Conservation (phyloP, 2,797 vertebrate species). For the Bradypodion ventrale region DNA sequence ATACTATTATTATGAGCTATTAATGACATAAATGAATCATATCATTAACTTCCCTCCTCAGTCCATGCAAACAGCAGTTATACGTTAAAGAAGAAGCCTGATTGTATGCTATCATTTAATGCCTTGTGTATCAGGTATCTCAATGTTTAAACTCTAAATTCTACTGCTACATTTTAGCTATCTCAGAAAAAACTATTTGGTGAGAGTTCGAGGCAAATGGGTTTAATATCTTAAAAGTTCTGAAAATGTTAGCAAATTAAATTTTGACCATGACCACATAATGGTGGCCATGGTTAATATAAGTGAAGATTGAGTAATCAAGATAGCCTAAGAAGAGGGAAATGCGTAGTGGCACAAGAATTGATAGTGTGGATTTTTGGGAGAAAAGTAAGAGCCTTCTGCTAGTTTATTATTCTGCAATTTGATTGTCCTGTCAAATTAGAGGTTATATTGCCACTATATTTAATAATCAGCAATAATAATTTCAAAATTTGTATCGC, state of each 20-base stretch:
- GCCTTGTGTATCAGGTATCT: not conserved
- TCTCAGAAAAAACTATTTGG: constrained; percentile 10
- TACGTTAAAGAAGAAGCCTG: not conserved
- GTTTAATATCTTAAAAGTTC: not conserved
- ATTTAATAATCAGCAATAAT: not conserved
- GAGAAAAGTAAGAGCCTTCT: constrained; percentile 4
- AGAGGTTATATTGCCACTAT: not conserved
- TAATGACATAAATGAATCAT: too few relatives aligned
- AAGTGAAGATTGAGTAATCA: constrained; percentile 27
- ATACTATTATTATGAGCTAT: too few relatives aligned
- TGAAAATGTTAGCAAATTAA: constrained; percentile 28
- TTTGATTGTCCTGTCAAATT: constrained; percentile 6
- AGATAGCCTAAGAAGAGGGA: not conserved
- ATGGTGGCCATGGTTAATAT: not conserved
- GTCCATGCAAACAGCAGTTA: not conserved
- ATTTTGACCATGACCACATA: constrained; percentile 2
- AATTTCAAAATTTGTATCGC: not conserved
- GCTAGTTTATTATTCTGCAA: constrained; percentile 8
- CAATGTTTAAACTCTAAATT: not conserved
- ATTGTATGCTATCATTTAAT: not conserved
- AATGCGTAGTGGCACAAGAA: not conserved
- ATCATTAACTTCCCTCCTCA: too few relatives aligned
- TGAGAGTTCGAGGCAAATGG: constrained; percentile 15
- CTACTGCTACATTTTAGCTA: not conserved
- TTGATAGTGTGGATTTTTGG: not conserved